Conservation (phyloP, 1,140 invertebrate genomes). For the Pteromalus puparum region DNA sequence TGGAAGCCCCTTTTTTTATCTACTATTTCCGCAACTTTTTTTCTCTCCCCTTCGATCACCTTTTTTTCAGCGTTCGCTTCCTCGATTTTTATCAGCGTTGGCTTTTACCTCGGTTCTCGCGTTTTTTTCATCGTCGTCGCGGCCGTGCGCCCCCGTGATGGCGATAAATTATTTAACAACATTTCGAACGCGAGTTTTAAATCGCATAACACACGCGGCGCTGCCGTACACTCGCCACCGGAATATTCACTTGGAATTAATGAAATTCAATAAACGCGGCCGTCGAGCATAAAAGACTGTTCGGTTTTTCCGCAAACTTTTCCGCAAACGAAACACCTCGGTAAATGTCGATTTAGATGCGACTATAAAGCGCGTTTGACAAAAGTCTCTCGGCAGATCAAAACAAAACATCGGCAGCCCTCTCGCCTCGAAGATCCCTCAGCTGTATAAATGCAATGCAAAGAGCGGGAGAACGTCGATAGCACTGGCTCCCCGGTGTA, state of each 20-base stretch:
- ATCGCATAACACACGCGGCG: neutral
- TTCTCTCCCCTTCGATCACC: neutral
- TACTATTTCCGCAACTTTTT: slow-evolving; percentile 41
- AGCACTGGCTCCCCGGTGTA: slow-evolving; percentile 13
- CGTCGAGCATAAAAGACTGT: no score
- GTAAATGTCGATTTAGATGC: slow-evolving; percentile 6
- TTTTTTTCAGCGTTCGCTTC: slow-evolving; percentile 17
- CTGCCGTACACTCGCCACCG: neutral
- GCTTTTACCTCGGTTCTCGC: slow-evolving; percentile 27
- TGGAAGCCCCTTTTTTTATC: slow-evolving; percentile 42
- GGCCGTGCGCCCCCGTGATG: neutral
- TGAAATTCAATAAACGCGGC: slow-evolving; percentile 27
- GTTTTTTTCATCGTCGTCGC: neutral
- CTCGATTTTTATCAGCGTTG: slow-evolving; percentile 39
- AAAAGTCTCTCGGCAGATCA: neutral
- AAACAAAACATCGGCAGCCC: neutral
- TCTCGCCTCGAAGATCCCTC: no score
- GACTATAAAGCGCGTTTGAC: neutral
- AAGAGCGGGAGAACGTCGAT: neutral
- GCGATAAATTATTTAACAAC: slow-evolving; percentile 33
- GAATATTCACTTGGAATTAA: neutral
- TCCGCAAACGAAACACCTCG: neutral
- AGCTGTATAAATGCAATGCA: no score
- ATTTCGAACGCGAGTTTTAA: neutral
- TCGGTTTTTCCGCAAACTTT: neutral